These are phyloP conservation scores for Morone chrysops DNA, from an alignment of 2,113 vertebrate species.

Conservation along the genomic window DNA sequence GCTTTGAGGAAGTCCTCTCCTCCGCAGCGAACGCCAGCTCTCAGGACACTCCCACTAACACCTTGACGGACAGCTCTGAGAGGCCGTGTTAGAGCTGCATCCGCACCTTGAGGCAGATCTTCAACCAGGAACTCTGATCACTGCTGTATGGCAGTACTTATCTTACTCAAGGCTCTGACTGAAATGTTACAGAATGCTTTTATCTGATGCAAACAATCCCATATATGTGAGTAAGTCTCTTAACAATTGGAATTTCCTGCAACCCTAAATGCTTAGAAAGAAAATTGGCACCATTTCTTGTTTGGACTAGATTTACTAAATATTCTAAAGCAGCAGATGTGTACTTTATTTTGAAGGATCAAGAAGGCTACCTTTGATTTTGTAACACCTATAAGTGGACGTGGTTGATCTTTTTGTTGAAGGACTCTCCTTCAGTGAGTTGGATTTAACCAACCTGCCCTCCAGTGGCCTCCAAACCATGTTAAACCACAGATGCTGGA, in stretches of 20 bases:
- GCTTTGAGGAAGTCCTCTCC: conserved; percentile 96
- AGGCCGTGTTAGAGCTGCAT: conserved; percentile 83
- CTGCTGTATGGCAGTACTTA: conserved; percentile 7
- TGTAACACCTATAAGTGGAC: neutral
- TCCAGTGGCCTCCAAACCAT: conserved; percentile 16
- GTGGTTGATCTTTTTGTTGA: neutral
- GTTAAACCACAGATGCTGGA: conserved; percentile 1
- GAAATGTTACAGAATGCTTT: conserved; percentile 23
- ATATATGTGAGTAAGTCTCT: neutral
- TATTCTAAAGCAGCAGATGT: neutral
- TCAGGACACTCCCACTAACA: conserved; percentile 86
- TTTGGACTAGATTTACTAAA: neutral
- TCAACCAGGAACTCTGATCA: conserved; percentile 33
- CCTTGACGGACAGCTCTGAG: conserved; percentile 81
- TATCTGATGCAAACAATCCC: conserved; percentile 9
- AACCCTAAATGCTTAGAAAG: neutral
- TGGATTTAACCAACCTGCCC: conserved; percentile 15
- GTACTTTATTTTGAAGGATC: neutral
- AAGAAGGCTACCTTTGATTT: neutral
- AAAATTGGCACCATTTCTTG: neutral
- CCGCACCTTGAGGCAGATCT: neutral
- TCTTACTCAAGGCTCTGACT: conserved; percentile 30
- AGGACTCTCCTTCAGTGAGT: neutral
- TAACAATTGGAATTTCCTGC: neutral
- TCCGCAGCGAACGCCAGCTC: conserved; percentile 93